Conservation (phyloP, 2,113 vertebrate genomes). For the Illadopsis cleaveri region DNA sequence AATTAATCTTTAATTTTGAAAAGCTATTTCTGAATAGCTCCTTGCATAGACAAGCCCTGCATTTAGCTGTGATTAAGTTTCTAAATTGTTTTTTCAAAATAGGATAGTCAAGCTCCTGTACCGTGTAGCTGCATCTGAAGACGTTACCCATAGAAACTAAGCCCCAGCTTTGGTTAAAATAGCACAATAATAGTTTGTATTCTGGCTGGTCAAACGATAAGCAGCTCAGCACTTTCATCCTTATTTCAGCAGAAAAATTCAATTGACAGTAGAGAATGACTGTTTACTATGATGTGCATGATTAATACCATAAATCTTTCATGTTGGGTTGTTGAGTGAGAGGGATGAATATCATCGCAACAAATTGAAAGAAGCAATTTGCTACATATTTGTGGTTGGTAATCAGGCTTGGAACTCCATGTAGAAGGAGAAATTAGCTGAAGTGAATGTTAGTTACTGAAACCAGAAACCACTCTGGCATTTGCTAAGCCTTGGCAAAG, state of each 20-base stretch:
- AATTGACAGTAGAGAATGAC: conserved; percentile 15
- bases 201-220: conserved; percentile 36
- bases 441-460: neutral
- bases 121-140: neutral
- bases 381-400: neutral
- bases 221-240: conserved; percentile 26
- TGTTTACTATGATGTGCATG: conserved; percentile 39
- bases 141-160: conserved; percentile 38
- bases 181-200: conserved; percentile 25
- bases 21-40: neutral
- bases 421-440: neutral
- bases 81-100: conserved; percentile 41
- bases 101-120: neutral
- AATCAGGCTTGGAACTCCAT: neutral
- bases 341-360: neutral
- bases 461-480: neutral
- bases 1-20: conserved; percentile 20
- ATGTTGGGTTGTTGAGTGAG: conserved; percentile 22
- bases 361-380: conserved; percentile 47
- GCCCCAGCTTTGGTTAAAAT: conserved; percentile 31
- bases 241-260: conserved; percentile 46
- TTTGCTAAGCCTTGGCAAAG: conserved; percentile 33
- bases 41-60: neutral
- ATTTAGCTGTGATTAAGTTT: conserved; percentile 30
- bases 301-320: conserved; percentile 54